Percentiles rank a stretch among this genome's conserved stretches.
phyloP scores from a whole-genome alignment of 2,113 vertebrate genomes.

The Peucedramus taeniatus region DNA sequence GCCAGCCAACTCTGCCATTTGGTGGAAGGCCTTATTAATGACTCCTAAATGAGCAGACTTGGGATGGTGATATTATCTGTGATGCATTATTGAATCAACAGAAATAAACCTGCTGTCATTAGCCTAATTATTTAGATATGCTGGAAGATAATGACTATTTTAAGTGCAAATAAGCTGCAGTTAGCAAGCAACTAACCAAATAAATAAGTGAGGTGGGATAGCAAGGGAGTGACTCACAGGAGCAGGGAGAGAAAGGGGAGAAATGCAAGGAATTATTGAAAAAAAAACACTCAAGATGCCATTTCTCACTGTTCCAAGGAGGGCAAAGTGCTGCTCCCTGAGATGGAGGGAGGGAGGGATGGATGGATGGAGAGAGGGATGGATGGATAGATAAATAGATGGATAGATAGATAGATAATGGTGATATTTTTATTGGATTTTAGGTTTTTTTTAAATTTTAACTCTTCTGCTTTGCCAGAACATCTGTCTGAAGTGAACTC shows the following conservation, averaged over 20 bases:
- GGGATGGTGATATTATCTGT: neutral
- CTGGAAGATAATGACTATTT: neutral
- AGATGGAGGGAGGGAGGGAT: neutral
- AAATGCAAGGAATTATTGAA: neutral
- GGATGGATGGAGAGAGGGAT: neutral
- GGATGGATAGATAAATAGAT: neutral
- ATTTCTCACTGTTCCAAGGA: neutral
- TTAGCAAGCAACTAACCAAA: neutral
- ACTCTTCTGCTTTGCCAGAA: neutral
- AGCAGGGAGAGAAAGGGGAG: neutral
- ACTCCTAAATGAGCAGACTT: neutral
- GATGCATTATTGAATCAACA: constrained; percentile 30
- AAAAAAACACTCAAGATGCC: neutral
- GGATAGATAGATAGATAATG: neutral
- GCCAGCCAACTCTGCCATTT: neutral
- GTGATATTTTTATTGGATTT: neutral
- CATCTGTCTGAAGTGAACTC: neutral
- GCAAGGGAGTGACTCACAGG: neutral
- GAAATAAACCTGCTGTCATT: constrained; percentile 32
- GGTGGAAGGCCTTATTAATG: constrained; percentile 5
- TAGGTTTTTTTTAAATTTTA: neutral
- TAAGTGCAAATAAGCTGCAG: constrained; percentile 21
- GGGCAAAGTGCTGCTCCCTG: neutral
- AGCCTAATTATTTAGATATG: constrained; percentile 17
- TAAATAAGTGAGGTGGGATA: neutral